Evolutionary conservation across 2,797 vertebrate genomes (phyloP).

Genomic region (Chelidonichthys spinosus): DNA sequence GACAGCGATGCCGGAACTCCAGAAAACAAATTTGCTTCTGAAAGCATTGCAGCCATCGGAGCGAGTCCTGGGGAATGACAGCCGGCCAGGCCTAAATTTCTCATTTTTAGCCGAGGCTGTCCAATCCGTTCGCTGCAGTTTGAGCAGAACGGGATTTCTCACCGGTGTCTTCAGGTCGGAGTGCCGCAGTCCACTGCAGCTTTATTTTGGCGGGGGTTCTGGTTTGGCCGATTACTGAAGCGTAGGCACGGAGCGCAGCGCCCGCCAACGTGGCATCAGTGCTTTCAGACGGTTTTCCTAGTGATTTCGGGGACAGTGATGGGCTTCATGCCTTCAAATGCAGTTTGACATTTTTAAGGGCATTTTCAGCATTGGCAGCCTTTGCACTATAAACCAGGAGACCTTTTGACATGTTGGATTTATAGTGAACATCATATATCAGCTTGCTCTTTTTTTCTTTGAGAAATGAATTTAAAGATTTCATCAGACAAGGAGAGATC

Average conservation of each 20-base stretch:
- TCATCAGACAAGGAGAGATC: conserved; percentile 13
- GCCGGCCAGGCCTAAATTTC: conserved; percentile 10
- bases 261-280: conserved; percentile 44
- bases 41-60: conserved; percentile 3
- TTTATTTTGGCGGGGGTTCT: conserved; percentile 45
- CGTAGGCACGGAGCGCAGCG: conserved; percentile 5
- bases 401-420: conserved; percentile 19
- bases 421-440: conserved; percentile 16
- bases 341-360: conserved; percentile 48
- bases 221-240: conserved; percentile 37
- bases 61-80: neutral
- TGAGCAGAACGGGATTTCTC: conserved; percentile 29
- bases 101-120: conserved; percentile 6
- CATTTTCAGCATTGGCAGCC: conserved; percentile 27
- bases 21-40: conserved; percentile 5
- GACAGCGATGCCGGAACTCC: neutral
- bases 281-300: conserved; percentile 29
- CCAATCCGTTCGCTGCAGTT: conserved; percentile 6
- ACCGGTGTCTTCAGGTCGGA: conserved; percentile 31
- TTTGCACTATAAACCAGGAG: conserved; percentile 36
- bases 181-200: conserved; percentile 39
- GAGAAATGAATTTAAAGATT: conserved; percentile 20
- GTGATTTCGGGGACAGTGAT: conserved; percentile 22
- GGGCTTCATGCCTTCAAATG: conserved; percentile 21
- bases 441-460: neutral